These are phyloP conservation scores for Argopecten irradians DNA, from an alignment of 1,140 invertebrate species.

Conservation along the genomic window DNA sequence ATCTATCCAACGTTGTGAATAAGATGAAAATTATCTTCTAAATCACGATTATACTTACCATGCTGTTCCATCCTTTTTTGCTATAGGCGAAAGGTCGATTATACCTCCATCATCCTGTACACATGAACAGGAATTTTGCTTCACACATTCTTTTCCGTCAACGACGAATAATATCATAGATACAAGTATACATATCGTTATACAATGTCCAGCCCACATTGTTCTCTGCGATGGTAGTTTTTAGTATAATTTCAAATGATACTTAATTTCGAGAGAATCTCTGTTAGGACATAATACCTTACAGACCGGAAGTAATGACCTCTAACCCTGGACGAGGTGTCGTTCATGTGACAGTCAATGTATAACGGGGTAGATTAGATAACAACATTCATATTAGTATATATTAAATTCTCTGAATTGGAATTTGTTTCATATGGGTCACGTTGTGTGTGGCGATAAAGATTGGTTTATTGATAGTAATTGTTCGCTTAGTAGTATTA, in stretches of 20 bases:
- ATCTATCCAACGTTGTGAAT: too few species aligned
- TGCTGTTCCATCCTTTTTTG: neutral
- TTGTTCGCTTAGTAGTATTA: too few species aligned
- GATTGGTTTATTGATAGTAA: too few species aligned
- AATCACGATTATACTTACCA: neutral
- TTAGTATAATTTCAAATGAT: neutral
- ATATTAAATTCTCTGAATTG: neutral
- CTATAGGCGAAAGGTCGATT: neutral
- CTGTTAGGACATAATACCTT: neutral
- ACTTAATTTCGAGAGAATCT: neutral
- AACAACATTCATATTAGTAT: neutral
- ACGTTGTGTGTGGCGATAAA: too few species aligned
- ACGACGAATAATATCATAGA: neutral
- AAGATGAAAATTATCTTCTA: too few species aligned
- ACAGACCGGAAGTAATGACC: neutral
- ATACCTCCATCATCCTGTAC: neutral
- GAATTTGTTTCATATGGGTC: neutral
- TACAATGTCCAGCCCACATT: neutral
- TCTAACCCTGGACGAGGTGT: neutral
- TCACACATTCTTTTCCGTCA: neutral
- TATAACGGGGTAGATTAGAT: neutral
- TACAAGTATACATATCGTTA: neutral
- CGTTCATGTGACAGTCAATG: conserved; percentile 1
- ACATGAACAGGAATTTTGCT: neutral
- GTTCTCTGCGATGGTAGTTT: neutral